Evolutionary conservation across 2,113 vertebrate genomes (phyloP), one percentile per base, ranked within the genome.

Genomic region (Vidua macroura): DNA sequence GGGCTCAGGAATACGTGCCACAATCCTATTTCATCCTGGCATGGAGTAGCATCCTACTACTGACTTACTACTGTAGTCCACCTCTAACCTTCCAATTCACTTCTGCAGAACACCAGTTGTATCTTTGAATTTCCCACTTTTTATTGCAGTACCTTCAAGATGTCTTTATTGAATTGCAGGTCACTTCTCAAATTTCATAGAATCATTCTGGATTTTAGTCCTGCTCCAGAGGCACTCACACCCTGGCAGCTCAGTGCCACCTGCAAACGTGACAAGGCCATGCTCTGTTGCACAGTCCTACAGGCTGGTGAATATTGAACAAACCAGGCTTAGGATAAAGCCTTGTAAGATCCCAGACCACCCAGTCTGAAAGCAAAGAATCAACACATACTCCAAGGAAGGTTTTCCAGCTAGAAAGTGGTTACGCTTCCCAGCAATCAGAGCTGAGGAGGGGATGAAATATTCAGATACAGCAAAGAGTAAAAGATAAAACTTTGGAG

Each of bases 131-230:
- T 56, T 10, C 4, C 20, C 28, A 11, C 11, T 63, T 92, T 63
- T 83, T 53, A 44, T 4, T 72, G 64, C 8, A 72, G 39, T 2
- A 9, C 31, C 66, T 91, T 75, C 41, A 16, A 30, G 9, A 41
- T 2, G 1, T 66, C 69, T 86, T 72, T 70, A 80, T 46, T 51
- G 58, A 82, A 69, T 60, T 60, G 18, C 74, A 89, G 44, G 81
- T 75, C 49, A 60, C 62, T 78, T 87, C 66, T 69, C 41, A 58
- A 53, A 75, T 92, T 68, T 84, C 79, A 78, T 6, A 20, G 58
- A 82, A 69, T 85, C 20, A 43, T 85, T 93, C 44, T 89, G 74
- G 69, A 91, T 91, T 86, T 83, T 66, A 79, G 87, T 44, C 91
- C 77, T 83, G 30, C 31, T 75, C 74, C 62, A 73, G 74, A 90